Evolutionary conservation across 1,140 invertebrate species (phyloP).

Genomic region (Zelostemma sp.): DNA sequence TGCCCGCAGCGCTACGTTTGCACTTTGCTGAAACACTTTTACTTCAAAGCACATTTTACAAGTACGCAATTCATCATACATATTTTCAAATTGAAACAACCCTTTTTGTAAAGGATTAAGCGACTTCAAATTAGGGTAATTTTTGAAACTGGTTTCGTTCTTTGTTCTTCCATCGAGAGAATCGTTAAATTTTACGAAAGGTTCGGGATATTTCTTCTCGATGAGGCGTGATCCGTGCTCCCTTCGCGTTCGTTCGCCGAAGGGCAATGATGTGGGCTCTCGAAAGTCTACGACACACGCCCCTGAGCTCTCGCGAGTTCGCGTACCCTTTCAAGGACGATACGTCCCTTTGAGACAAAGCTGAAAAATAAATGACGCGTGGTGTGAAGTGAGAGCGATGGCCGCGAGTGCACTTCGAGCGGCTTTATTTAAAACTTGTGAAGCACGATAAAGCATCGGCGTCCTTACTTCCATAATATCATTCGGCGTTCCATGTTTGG

Average conservation of each 20-base stretch:
- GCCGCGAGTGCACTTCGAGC: conserved; percentile 4
- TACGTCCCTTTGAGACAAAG: conserved; percentile 13
- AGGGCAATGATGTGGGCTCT: conserved; percentile 16
- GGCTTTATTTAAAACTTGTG: conserved; percentile 2
- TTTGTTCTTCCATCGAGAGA: conserved; percentile 7
- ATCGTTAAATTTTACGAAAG: conserved; percentile 11
- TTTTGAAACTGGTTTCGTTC: conserved; percentile 1
- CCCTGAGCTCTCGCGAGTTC: conserved; percentile 17
- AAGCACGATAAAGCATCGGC: not conserved
- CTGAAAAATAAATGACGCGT: conserved; percentile 8
- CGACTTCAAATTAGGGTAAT: no score
- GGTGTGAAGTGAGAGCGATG: conserved; percentile 8
- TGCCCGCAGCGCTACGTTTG: conserved; percentile 23
- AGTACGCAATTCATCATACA: no score
- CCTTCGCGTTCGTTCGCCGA: conserved; percentile 24
- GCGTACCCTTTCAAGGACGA: conserved; percentile 11
- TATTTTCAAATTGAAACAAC: no score
- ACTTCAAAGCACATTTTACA: no score
- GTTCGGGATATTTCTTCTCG: conserved; percentile 14
- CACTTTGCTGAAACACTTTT: no score
- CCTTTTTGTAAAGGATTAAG: no score
- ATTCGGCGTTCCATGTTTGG: not conserved
- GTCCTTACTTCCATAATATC: conserved; percentile 1
- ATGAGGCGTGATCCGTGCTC: conserved; percentile 23
- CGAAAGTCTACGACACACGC: conserved; percentile 2